Percentiles rank a stretch among this genome's conserved stretches.
phyloP scores from a whole-genome alignment of 2,113 vertebrate genomes.

The Probosciger aterrimus region DNA sequence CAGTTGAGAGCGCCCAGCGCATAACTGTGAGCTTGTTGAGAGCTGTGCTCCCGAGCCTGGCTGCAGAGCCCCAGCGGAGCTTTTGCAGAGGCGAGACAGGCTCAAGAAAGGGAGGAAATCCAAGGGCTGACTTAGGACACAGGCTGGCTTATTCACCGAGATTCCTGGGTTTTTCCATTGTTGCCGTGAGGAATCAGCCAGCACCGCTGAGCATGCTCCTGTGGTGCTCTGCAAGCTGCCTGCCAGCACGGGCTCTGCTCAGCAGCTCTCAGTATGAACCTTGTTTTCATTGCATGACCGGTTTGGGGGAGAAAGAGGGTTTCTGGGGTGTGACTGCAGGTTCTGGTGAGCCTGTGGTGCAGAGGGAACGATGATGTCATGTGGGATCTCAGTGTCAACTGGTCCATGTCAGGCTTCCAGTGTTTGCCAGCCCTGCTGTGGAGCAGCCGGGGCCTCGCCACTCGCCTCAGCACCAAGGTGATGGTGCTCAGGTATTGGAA shows the following conservation, averaged over 20 bases:
- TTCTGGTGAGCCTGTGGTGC: background rate
- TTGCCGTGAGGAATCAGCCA: conserved; percentile 35
- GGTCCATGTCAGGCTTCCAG: background rate
- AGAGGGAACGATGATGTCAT: background rate
- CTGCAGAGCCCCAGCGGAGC: conserved; percentile 19
- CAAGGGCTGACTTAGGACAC: conserved; percentile 66
- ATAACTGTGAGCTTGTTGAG: conserved; percentile 67
- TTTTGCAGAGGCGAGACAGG: conserved; percentile 43
- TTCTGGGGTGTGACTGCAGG: background rate
- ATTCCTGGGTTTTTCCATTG: conserved; percentile 72
- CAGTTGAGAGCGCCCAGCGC: conserved; percentile 3
- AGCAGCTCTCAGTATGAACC: background rate
- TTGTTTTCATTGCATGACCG: background rate
- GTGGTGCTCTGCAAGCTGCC: conserved; percentile 14
- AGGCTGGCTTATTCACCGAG: conserved; percentile 28
- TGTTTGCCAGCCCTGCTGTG: background rate
- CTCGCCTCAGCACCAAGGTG: background rate
- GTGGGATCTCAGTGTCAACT: background rate
- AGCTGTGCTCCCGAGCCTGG: background rate
- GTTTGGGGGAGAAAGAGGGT: background rate
- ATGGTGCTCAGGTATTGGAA: background rate
- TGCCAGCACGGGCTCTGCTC: background rate
- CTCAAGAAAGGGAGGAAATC: conserved; percentile 64
- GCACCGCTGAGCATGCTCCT: background rate
- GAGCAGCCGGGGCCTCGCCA: background rate